Conservation (phyloP, 2,888 invertebrate species). For the Chaitophorus viminalis region DNA sequence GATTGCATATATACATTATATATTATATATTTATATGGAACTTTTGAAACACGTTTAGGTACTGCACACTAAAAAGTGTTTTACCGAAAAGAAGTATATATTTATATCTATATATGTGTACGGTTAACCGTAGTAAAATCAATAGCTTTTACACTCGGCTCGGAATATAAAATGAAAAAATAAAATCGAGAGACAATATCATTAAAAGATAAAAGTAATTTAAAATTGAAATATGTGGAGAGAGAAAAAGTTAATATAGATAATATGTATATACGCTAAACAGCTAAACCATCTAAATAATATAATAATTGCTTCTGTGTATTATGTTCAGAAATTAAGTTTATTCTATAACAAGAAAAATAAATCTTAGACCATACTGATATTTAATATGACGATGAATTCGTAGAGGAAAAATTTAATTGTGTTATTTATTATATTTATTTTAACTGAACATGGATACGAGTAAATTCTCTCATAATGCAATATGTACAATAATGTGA, state of each 20-base stretch:
- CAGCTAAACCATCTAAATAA: neutral
- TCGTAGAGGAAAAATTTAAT: too few species aligned
- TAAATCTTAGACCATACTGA: neutral
- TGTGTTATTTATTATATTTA: too few species aligned
- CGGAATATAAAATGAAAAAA: conserved; percentile 27
- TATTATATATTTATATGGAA: too few species aligned
- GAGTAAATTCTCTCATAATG: too few species aligned
- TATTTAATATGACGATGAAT: neutral
- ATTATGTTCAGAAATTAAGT: neutral
- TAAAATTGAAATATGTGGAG: neutral
- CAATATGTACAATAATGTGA: too few species aligned
- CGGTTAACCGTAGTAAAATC: neutral
- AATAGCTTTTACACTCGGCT: neutral
- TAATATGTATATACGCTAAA: too few species aligned
- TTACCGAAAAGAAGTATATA: conserved; percentile 7
- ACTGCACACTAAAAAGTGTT: conserved; percentile 1
- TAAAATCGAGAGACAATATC: conserved; percentile 2
- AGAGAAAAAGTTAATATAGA: neutral
- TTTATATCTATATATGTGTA: neutral
- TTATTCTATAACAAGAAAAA: neutral
- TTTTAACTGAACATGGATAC: too few species aligned
- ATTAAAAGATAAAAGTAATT: neutral
- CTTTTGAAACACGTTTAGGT: conserved; percentile 7
- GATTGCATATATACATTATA: conserved; percentile 1
- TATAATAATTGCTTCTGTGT: neutral